Evolutionary conservation across 2,113 vertebrate genomes (phyloP).

Genomic region (Chloropsis hardwickii): DNA sequence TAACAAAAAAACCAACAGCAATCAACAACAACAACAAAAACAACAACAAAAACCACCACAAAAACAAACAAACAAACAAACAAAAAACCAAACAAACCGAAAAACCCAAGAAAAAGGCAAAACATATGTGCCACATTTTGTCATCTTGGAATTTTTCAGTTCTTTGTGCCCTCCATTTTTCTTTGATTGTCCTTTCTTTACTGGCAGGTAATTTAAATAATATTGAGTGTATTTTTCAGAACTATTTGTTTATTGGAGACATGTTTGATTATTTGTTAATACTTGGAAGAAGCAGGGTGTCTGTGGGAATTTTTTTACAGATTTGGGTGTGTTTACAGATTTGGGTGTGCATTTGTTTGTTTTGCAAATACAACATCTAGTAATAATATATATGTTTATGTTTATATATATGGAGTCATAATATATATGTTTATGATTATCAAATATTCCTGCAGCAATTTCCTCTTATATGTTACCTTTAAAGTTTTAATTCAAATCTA

Average conservation of each 20-base stretch:
- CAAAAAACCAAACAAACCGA: background rate
- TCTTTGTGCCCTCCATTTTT: background rate
- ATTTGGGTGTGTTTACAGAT: background rate
- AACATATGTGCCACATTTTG: background rate
- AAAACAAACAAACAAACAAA: too few species aligned
- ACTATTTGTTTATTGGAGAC: background rate
- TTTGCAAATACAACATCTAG: background rate
- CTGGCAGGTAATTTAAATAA: background rate
- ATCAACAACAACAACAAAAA: too few species aligned
- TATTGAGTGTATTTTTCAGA: background rate
- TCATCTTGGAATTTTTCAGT: background rate
- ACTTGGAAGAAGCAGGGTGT: fast-evolving
- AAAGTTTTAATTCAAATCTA: background rate
- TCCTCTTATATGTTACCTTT: background rate
- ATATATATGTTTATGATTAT: background rate
- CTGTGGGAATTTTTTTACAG: background rate
- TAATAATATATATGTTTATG: background rate
- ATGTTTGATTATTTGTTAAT: background rate
- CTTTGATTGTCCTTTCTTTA: background rate
- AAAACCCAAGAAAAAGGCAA: background rate
- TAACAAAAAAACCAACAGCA: background rate
- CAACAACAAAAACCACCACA: background rate
- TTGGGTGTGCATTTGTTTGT: background rate
- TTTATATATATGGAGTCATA: background rate
- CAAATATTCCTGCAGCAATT: background rate